These are phyloP conservation scores for Chaetura pelagica DNA, from an alignment of 2,113 vertebrate genomes.

Conservation along the genomic window DNA sequence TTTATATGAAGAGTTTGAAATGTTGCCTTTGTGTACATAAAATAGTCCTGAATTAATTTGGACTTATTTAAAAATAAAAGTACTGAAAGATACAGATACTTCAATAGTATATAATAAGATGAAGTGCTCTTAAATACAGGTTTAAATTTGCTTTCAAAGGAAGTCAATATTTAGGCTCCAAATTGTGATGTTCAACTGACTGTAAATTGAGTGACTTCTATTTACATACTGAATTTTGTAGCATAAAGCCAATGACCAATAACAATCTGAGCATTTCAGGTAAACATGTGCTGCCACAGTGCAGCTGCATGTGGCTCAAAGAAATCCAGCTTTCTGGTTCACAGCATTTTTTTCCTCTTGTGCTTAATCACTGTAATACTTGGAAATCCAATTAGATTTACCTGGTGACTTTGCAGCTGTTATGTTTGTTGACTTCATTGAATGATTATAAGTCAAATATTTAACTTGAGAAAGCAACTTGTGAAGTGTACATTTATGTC, in stretches of 20 bases:
- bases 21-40: not conserved
- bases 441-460: not conserved
- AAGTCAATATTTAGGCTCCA: not conserved
- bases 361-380: conserved; percentile 4
- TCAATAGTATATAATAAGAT: not conserved
- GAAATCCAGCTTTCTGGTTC: not conserved
- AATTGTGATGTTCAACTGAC: not conserved
- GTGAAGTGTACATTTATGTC: not conserved
- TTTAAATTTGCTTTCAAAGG: not conserved
- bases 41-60: not conserved
- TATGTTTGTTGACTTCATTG: not conserved
- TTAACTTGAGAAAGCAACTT: not conserved
- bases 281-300: not conserved
- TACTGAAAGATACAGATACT: not conserved
- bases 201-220: not conserved
- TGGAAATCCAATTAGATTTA: conserved; percentile 8
- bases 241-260: not conserved
- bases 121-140: not conserved
- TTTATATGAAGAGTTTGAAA: not conserved
- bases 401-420: conserved; percentile 10
- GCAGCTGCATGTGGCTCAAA: not conserved
- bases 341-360: not conserved
- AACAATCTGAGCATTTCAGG: not conserved
- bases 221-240: not conserved
- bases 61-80: not conserved